Conservation (phyloP, 2,113 vertebrate species). For the Rutilus rutilus region DNA sequence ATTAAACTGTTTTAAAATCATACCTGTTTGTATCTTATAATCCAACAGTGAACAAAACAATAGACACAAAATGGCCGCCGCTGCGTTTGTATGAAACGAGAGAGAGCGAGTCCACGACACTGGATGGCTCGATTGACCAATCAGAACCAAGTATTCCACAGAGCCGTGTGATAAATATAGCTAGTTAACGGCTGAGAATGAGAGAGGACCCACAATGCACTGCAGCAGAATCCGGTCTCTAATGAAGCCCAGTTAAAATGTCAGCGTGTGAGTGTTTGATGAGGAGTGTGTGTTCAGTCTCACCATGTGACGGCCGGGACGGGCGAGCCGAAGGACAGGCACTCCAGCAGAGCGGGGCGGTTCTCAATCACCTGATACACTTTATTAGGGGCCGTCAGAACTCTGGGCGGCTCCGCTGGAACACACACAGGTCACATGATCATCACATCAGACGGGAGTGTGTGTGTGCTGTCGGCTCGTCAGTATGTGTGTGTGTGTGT, state of each 20-base stretch:
- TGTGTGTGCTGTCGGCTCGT: too few species aligned
- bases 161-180: background rate
- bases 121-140: too few species aligned
- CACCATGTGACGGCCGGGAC: slow-evolving; percentile 90
- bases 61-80: too few species aligned
- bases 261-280: background rate
- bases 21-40: too few species aligned
- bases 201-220: background rate
- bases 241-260: background rate
- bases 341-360: slow-evolving; percentile 84
- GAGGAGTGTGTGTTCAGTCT: background rate
- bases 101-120: too few species aligned
- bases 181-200: background rate
- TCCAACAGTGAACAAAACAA: too few species aligned
- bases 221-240: background rate
- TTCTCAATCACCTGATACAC: slow-evolving; percentile 91
- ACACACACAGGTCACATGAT: slow-evolving; percentile 56
- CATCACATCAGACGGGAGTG: background rate
- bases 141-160: too few species aligned
- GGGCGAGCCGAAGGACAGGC: slow-evolving; percentile 91
- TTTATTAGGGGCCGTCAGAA: slow-evolving; percentile 83
- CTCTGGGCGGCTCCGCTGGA: slow-evolving; percentile 91
- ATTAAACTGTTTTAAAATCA: too few species aligned
- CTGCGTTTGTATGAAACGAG: too few species aligned
- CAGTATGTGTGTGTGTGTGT: too few species aligned